These are phyloP conservation scores for Tringa solitaria DNA, from an alignment of 2,113 vertebrate genomes.

Conservation along the genomic window DNA sequence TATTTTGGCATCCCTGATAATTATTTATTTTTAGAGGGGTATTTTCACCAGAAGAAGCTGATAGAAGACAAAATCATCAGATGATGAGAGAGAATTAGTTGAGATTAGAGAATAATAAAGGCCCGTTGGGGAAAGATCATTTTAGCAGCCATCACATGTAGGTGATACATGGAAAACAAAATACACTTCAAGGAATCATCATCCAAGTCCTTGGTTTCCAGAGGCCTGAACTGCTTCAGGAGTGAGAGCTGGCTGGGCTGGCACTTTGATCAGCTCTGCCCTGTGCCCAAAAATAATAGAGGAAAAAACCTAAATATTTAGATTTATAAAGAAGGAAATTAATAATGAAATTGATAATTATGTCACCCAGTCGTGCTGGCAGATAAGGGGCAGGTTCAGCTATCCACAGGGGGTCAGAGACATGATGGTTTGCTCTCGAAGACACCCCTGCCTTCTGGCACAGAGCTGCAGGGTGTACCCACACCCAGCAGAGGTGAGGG, in stretches of 20 bases:
- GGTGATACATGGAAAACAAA: background rate
- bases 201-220: background rate
- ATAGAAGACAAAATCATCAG: background rate
- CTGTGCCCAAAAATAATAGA: background rate
- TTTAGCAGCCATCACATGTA: background rate
- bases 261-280: background rate
- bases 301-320: fast-evolving
- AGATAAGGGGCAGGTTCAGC: background rate
- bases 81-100: background rate
- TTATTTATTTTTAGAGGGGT: background rate
- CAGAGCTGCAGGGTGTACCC: background rate
- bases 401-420: background rate
- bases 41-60: background rate
- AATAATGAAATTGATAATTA: background rate
- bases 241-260: background rate
- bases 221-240: background rate
- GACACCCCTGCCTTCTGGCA: fast-evolving
- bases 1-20: background rate
- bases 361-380: background rate
- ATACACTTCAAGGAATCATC: background rate
- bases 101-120: background rate
- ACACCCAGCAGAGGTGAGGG: background rate
- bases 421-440: background rate
- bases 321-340: background rate
- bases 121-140: background rate